These are phyloP conservation scores for Pecten maximus DNA, from an alignment of 2,888 invertebrate species.

Conservation along the genomic window DNA sequence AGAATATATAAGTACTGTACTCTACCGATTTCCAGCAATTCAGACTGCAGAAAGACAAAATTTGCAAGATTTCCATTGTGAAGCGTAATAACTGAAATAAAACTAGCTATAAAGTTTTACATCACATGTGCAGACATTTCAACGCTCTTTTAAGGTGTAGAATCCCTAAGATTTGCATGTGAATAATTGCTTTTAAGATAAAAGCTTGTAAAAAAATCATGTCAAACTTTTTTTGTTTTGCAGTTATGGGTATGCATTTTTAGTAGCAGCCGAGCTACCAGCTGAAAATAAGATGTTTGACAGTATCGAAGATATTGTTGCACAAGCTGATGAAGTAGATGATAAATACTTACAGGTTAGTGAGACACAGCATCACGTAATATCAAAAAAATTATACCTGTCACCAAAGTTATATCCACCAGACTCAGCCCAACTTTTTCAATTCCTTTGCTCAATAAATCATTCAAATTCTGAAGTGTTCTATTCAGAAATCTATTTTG, in stretches of 20 bases:
- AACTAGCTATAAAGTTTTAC: no score
- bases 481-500: no score
- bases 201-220: background rate
- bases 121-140: no score
- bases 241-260: conserved; percentile 93
- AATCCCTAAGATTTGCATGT: background rate
- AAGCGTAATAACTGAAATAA: no score
- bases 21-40: no score
- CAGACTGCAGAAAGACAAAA: no score
- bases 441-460: background rate
- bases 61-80: no score
- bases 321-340: conserved; percentile 97
- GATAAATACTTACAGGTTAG: conserved; percentile 87
- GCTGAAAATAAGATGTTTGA: conserved; percentile 85
- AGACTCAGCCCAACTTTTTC: background rate
- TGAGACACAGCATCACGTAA: background rate
- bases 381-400: background rate
- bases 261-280: conserved; percentile 90
- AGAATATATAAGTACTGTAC: no score
- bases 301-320: conserved; percentile 94
- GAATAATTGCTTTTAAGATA: background rate
- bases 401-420: background rate
- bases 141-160: background rate
- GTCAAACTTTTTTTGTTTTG: conserved; percentile 60
- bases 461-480: no score